A percentile compares a stretch with the other conserved stretches of the same genome.
phyloP scores from a whole-genome alignment of 2,113 vertebrate genomes.

The Grallaria varia region DNA sequence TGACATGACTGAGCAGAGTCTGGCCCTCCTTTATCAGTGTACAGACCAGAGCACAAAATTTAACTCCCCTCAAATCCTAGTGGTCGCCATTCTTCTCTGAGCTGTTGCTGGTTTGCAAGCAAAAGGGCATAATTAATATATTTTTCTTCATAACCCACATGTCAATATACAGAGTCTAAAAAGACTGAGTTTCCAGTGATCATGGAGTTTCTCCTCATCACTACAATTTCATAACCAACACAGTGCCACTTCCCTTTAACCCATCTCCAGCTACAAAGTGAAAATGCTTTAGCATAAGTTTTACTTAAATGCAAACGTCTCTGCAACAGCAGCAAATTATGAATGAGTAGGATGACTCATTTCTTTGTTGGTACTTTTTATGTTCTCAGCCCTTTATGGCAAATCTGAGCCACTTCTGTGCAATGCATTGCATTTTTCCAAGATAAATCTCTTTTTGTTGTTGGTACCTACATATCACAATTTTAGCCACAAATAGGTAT shows the following conservation, averaged over 20 bases:
- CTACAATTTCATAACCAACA: neutral
- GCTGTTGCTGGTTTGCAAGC: neutral
- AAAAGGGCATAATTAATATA: neutral
- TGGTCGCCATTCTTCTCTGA: neutral
- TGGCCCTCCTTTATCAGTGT: neutral
- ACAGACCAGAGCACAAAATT: neutral
- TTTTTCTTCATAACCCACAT: neutral
- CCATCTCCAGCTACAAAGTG: neutral
- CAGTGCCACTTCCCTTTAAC: neutral
- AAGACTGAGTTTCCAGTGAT: neutral
- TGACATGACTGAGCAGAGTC: neutral
- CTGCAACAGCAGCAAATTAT: neutral
- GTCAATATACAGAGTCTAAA: neutral
- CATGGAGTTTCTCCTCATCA: neutral
- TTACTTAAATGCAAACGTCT: neutral
- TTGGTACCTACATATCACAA: neutral
- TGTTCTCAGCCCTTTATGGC: neutral
- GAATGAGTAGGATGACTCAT: neutral
- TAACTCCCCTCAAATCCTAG: neutral
- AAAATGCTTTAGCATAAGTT: neutral
- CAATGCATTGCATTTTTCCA: neutral
- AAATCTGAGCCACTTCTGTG: neutral
- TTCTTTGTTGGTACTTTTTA: neutral
- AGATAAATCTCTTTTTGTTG: neutral
- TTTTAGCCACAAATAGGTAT: neutral